Percentiles rank a stretch among this genome's conserved stretches.
Evolutionary conservation across 2,797 vertebrate genomes (phyloP).

Genomic region (Girardinus metallicus): DNA sequence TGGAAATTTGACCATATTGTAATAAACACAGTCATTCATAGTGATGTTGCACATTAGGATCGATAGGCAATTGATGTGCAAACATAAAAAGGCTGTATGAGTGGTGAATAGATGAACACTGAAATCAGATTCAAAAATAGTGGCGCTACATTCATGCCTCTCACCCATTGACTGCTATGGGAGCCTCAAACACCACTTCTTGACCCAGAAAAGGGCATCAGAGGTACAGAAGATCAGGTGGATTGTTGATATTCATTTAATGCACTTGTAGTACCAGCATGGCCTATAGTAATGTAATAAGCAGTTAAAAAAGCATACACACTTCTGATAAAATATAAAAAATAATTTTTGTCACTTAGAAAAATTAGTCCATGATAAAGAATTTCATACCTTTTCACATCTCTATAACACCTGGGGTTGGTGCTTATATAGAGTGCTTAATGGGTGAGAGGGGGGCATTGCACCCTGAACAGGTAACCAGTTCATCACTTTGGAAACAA

Average conservation of each 20-base stretch:
- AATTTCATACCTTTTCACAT: too few species aligned
- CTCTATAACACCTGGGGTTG: too few species aligned
- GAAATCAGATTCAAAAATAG: neutral
- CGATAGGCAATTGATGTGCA: neutral
- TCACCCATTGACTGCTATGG: too few species aligned
- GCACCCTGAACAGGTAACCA: neutral
- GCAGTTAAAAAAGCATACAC: too few species aligned
- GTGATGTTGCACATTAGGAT: neutral
- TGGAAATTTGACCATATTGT: neutral
- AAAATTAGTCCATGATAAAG: too few species aligned
- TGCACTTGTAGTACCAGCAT: too few species aligned
- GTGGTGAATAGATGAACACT: neutral
- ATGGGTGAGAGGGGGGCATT: too few species aligned
- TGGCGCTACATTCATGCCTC: neutral
- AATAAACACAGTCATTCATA: neutral
- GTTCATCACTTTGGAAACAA: neutral
- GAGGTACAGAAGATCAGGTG: neutral
- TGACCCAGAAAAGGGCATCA: neutral
- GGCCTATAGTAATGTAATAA: too few species aligned
- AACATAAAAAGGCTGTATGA: neutral
- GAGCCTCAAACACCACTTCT: too few species aligned
- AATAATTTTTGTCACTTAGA: too few species aligned
- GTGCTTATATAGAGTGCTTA: too few species aligned
- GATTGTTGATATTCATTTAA: neutral
- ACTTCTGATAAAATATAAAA: too few species aligned